phyloP scores from a whole-genome alignment of 1,140 invertebrate species.

The Hylaeus anthracinus region DNA sequence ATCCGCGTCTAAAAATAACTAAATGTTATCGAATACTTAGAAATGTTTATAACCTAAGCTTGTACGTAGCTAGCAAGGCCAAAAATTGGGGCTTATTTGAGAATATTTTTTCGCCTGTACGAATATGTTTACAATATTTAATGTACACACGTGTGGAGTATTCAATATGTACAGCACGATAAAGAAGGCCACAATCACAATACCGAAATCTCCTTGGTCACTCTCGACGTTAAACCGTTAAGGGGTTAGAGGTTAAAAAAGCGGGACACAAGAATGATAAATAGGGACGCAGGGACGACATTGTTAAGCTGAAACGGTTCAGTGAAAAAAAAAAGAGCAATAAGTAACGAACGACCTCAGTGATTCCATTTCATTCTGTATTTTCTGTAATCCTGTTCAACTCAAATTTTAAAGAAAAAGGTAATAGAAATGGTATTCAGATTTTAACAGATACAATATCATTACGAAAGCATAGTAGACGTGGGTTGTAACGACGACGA shows the following conservation, averaged over 20 bases:
- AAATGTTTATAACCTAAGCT: too few relatives aligned
- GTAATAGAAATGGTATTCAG: too few relatives aligned
- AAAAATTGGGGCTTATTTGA: too few relatives aligned
- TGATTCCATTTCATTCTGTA: not conserved
- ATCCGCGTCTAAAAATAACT: too few relatives aligned
- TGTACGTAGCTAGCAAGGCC: too few relatives aligned
- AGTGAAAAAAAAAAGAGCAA: not conserved
- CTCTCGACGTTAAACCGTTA: conserved; percentile 24
- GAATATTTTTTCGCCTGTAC: too few relatives aligned
- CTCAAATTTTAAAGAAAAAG: too few relatives aligned
- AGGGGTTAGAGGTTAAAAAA: conserved; percentile 33
- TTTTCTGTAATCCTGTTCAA: too few relatives aligned
- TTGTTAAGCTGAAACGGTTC: conserved; percentile 4
- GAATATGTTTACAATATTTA: not conserved
- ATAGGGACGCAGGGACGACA: conserved; percentile 14
- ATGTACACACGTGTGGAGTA: not conserved
- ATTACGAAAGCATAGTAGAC: too few relatives aligned
- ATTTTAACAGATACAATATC: too few relatives aligned
- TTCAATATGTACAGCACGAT: not conserved
- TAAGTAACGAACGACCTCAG: not conserved
- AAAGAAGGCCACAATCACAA: not conserved
- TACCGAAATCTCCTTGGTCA: conserved; percentile 19
- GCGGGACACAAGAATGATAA: conserved; percentile 16
- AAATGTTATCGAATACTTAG: too few relatives aligned
- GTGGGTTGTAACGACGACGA: too few relatives aligned